A percentile compares a stretch with the other conserved stretches of the same genome.
phyloP scores from a whole-genome alignment of 2,113 vertebrate genomes.

The Micronisus gabar region DNA sequence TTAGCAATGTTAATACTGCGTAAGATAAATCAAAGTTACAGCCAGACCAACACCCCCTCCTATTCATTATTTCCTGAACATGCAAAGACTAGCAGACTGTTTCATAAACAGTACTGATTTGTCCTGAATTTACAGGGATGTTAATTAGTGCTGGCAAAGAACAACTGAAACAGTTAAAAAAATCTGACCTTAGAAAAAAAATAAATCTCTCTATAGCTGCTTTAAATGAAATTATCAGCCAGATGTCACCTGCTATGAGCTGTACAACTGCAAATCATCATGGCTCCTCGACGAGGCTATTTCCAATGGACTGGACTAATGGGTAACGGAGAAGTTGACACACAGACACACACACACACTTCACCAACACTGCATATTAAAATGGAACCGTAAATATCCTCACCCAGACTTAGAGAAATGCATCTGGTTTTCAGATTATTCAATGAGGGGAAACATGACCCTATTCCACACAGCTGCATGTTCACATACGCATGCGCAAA shows the following conservation, averaged over 20 bases:
- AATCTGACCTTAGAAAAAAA: background rate
- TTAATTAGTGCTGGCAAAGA: background rate
- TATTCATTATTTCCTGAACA: background rate
- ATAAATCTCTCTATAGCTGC: background rate
- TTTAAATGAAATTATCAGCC: background rate
- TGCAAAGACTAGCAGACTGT: background rate
- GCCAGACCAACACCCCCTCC: background rate
- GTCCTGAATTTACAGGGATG: background rate
- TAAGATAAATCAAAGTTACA: background rate
- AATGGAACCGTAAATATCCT: background rate
- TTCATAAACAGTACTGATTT: background rate
- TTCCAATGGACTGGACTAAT: background rate
- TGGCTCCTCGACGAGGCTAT: background rate
- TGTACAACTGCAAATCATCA: background rate
- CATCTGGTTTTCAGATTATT: background rate
- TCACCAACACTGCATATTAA: background rate
- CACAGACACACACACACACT: background rate
- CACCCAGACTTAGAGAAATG: background rate
- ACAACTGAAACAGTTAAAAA: background rate
- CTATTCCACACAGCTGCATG: background rate
- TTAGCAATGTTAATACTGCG: background rate
- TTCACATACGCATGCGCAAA: background rate
- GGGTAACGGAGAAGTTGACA: background rate
- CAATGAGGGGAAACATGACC: rapidly evolving
- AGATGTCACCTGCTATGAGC: background rate